phyloP scores from a whole-genome alignment of 2,888 invertebrate species.

The Agonum fuliginosum region DNA sequence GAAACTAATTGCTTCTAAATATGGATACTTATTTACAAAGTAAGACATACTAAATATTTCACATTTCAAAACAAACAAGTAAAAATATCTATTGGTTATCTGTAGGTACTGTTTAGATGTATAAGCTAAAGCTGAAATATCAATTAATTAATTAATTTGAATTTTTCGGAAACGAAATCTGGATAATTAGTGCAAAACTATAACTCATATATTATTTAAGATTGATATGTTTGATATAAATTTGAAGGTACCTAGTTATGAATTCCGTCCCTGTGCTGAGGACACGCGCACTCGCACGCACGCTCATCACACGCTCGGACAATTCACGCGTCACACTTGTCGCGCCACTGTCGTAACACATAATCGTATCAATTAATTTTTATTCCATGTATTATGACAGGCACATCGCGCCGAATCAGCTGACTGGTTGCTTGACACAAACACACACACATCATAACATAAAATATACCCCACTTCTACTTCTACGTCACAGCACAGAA shows the following conservation, averaged over 20 bases:
- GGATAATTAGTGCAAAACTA: neutral
- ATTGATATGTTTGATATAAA: neutral
- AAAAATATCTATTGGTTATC: too few species aligned
- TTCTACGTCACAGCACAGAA: too few species aligned
- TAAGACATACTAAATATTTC: too few species aligned
- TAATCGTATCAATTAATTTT: conserved; percentile 63
- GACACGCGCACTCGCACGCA: conserved; percentile 27
- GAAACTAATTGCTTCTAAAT: too few species aligned
- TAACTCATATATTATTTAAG: neutral
- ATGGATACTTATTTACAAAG: neutral
- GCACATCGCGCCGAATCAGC: conserved; percentile 40
- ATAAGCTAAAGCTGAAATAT: too few species aligned
- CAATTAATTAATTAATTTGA: too few species aligned
- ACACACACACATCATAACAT: neutral
- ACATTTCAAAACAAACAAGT: too few species aligned
- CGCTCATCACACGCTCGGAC: conserved; percentile 60
- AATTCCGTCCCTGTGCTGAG: conserved; percentile 5
- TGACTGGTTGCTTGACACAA: conserved; percentile 13
- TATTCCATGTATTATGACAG: conserved; percentile 63
- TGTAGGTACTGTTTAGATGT: too few species aligned
- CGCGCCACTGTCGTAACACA: conserved; percentile 61
- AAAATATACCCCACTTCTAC: too few species aligned
- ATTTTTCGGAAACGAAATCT: too few species aligned
- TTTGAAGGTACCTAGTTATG: neutral
- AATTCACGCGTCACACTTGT: conserved; percentile 60